These are phyloP conservation scores for Takifugu flavidus DNA, from an alignment of 2,113 vertebrate species.

Conservation along the genomic window DNA sequence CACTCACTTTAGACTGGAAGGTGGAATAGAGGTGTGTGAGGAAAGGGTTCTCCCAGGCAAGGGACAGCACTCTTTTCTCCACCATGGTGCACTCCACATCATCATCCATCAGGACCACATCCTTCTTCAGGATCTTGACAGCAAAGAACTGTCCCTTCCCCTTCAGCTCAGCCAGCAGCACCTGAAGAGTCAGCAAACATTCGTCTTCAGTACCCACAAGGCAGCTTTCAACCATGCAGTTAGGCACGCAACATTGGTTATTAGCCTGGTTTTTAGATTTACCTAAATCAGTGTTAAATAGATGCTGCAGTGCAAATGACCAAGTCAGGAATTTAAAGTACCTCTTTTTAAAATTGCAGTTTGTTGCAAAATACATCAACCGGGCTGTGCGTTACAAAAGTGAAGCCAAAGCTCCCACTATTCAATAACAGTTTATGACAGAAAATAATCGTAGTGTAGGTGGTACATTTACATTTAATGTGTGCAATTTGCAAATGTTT, in stretches of 20 bases:
- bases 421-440: not conserved
- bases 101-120: slow-evolving; percentile 95
- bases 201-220: not conserved
- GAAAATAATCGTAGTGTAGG: not conserved
- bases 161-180: slow-evolving; percentile 91
- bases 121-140: slow-evolving; percentile 94
- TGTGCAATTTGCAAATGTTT: no score
- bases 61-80: slow-evolving; percentile 92
- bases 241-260: no score
- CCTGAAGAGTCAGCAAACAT: slow-evolving; percentile 70
- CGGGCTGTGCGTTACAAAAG: no score
- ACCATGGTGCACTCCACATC: slow-evolving; percentile 99
- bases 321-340: no score
- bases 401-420: no score
- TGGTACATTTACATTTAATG: not conserved
- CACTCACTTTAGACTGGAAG: slow-evolving; percentile 90
- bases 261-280: no score
- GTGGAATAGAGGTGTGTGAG: slow-evolving; percentile 95
- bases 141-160: slow-evolving; percentile 87
- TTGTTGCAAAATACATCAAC: no score
- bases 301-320: no score
- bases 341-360: no score
- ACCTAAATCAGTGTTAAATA: no score
- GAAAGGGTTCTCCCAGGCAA: slow-evolving; percentile 94
- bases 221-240: not conserved